Base-by-base conservation (phyloP, 2,888 invertebrate genomes). In the Heliconius erato region DNA sequence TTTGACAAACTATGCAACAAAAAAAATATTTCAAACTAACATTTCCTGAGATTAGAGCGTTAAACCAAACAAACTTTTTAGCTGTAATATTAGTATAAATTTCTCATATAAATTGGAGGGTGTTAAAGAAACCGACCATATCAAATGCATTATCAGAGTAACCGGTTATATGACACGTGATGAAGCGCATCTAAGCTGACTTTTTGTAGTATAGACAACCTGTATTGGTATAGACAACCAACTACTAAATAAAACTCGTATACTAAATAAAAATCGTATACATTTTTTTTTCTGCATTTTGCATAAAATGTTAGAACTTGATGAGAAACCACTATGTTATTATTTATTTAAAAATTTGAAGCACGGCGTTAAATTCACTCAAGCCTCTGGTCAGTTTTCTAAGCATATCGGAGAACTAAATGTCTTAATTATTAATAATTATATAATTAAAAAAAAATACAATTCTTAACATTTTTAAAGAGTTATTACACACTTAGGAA, bases 81-180 rank as follows among this genome's bases (percentile, higher is more conserved):
- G 3, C 7, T 63, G 11, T 63, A n/a, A n/a, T 63, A 63, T 63
- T 63, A n/a, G 63, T n/a, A 44, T 35, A 40, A 26, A 23, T 44
- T 71, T 71, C 71, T 71, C 44, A 71, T 40, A 71, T 44, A 71
- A 72, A 72, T 26, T 19, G 44, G 4, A 19, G 11, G 26, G 44
- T 72, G 72, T 72, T 49, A 9, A 49, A 44, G 40, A 44, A 72
- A 49, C 44, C 9, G 49, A 26, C 44, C 72, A 26, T 49, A 72
- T 49, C 72, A 16, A 72, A 72, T 44, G 72, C 72, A 49, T 72
- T 72, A 72, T 49, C 44, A 19, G 44, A 19, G 26, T 19, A 72
- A 72, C 72, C 72, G 72, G 72, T 72, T 49, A 7, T 9, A 7
- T 28, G 72, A 72, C 72, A 72, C 72, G 72, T 72, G 72, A 44